A percentile compares a stretch with the other conserved stretches of the same genome.
Evolutionary conservation across 2,797 vertebrate species (phyloP).

Genomic region (Gymnopithys bicolor): DNA sequence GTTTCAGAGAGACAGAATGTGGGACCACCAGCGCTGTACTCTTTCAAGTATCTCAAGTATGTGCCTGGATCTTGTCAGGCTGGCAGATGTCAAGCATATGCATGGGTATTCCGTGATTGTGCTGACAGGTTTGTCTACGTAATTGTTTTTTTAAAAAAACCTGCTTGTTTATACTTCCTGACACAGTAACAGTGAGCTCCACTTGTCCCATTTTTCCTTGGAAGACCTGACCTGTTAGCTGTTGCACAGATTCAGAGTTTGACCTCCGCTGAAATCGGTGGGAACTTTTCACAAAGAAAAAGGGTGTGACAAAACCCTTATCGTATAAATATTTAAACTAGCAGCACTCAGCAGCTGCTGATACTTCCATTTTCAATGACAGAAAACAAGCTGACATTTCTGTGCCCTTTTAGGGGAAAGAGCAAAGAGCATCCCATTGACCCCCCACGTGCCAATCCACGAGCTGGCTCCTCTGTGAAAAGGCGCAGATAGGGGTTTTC

Average conservation of each 20-base stretch:
- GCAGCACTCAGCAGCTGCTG: constrained; percentile 6
- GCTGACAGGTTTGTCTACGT: not conserved
- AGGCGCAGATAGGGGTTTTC: not conserved
- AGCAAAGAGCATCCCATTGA: not conserved
- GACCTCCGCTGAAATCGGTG: accelerated
- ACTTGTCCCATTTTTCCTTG: not conserved
- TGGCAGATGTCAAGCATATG: constrained; percentile 9
- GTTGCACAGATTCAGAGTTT: not conserved
- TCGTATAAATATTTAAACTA: constrained; percentile 44
- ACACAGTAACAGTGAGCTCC: not conserved
- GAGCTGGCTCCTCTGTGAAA: not conserved
- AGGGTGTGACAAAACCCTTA: not conserved
- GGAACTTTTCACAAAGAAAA: not conserved
- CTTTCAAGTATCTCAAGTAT: not conserved
- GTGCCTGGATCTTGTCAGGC: constrained; percentile 27
- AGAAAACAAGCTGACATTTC: constrained; percentile 20
- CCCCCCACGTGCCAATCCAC: not conserved
- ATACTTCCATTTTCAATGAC: constrained; percentile 17
- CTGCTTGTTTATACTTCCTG: not conserved
- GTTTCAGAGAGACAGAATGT: not conserved
- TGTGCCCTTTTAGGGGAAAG: constrained; percentile 3
- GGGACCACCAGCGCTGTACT: not conserved
- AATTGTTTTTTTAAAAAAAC: not conserved
- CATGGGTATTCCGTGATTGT: not conserved
- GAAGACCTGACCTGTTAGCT: not conserved